phyloP scores from a whole-genome alignment of 2,888 invertebrate genomes.

The Lasioglossum leucozonium region DNA sequence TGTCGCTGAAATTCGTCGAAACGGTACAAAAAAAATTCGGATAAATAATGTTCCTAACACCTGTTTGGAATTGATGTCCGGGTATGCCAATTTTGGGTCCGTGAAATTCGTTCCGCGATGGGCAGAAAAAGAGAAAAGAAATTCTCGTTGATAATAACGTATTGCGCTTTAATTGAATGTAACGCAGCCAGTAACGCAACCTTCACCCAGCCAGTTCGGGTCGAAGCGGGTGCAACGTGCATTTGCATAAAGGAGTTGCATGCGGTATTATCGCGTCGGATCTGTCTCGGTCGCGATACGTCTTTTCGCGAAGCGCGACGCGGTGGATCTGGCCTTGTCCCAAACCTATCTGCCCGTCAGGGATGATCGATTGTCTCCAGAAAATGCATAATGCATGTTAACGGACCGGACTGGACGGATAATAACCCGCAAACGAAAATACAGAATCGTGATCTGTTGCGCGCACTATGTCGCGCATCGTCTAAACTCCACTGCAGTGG shows the following conservation, averaged over 20 bases:
- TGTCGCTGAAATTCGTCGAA: neutral
- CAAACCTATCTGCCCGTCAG: constrained; percentile 9
- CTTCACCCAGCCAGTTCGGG: constrained; percentile 1
- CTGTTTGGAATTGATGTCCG: neutral
- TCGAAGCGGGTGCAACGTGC: constrained; percentile 3
- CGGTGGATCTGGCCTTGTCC: constrained; percentile 5
- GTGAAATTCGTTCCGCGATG: neutral
- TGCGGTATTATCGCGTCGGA: constrained; percentile 37
- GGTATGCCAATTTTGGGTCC: neutral
- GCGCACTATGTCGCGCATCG: neutral
- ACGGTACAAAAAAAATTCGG: constrained; percentile 11
- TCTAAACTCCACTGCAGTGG: neutral
- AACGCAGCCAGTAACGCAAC: constrained; percentile 3
- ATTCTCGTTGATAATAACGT: neutral
- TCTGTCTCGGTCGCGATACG: constrained; percentile 45
- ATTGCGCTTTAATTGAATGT: neutral
- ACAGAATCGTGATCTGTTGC: constrained; percentile 30
- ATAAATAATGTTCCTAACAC: constrained; percentile 15
- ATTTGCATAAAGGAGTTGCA: constrained; percentile 52
- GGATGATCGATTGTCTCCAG: constrained; percentile 44
- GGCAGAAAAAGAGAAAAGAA: too few relatives aligned
- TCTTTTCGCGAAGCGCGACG: constrained; percentile 30
- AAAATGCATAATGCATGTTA: constrained; percentile 58
- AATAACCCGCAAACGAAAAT: constrained; percentile 34
- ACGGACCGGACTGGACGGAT: constrained; percentile 1